Conservation (phyloP, 2,797 vertebrate genomes). For the Ptychadena robeensis region DNA sequence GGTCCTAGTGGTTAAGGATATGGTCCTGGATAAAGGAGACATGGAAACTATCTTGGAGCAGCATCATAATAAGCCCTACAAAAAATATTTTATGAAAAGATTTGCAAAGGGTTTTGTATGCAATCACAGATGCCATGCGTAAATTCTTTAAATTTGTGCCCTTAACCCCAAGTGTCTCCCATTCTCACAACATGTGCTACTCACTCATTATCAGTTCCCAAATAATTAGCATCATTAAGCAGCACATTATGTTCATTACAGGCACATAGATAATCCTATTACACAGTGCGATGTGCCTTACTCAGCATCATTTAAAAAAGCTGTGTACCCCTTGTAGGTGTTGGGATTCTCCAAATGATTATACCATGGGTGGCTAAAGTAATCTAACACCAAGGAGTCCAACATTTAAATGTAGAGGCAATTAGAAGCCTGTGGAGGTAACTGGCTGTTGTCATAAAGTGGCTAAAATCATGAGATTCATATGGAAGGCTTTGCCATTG, state of each 20-base stretch:
- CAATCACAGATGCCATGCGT: neutral
- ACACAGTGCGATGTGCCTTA: neutral
- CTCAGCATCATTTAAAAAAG: neutral
- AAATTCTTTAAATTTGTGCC: neutral
- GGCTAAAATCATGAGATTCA: neutral
- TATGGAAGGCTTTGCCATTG: neutral
- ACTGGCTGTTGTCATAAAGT: neutral
- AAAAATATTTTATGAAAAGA: neutral
- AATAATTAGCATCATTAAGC: conserved; percentile 35
- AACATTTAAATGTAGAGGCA: neutral
- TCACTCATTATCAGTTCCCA: conserved; percentile 21
- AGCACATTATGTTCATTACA: conserved; percentile 9
- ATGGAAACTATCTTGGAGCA: neutral
- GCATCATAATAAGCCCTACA: neutral
- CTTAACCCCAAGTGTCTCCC: neutral
- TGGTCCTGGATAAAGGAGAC: neutral
- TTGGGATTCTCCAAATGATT: neutral
- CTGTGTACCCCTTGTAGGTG: neutral
- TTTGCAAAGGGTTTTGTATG: neutral
- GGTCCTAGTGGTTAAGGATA: neutral
- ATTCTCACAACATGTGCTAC: conserved; percentile 6
- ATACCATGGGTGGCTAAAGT: neutral
- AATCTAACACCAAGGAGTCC: neutral
- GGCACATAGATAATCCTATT: conserved; percentile 6
- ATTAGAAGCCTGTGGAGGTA: neutral